phyloP scores from a whole-genome alignment of 53 echinoderm and acorn worm species.

The Crossaster papposus region DNA sequence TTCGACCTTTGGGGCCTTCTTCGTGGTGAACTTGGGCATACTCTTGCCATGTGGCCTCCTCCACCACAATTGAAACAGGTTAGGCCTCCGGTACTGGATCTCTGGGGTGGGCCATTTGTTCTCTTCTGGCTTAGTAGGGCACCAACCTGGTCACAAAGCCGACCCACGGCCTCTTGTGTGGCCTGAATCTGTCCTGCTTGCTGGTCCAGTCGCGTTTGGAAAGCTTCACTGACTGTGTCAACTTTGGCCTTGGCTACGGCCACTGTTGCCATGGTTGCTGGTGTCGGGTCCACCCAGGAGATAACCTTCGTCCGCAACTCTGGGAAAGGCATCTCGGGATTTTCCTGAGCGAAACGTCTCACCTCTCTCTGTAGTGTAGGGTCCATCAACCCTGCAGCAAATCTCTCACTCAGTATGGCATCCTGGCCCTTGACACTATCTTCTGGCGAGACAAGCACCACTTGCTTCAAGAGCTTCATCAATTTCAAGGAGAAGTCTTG shows the following conservation, averaged over 20 bases:
- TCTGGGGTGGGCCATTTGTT: not conserved
- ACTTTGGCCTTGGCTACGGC: not conserved
- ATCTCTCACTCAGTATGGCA: not conserved
- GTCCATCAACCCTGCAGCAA: not conserved
- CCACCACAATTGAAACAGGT: constrained; percentile 9
- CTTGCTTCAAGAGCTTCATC: not conserved
- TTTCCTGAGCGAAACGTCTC: not conserved
- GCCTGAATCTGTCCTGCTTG: constrained; percentile 8
- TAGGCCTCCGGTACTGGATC: not conserved
- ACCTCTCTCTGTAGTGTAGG: not conserved
- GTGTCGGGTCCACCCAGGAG: not conserved
- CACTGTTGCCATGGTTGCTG: not conserved
- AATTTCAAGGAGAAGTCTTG: constrained; percentile 1
- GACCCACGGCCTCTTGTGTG: not conserved
- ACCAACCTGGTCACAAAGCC: not conserved
- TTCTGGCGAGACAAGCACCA: not conserved
- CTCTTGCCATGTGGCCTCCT: not conserved
- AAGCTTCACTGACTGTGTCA: no score
- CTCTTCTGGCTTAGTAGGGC: not conserved
- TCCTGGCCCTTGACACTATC: not conserved
- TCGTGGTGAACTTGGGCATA: not conserved
- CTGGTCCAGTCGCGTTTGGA: constrained; percentile 16
- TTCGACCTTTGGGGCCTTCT: not conserved
- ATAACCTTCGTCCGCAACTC: not conserved
- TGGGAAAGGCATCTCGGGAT: not conserved